Evolutionary conservation across 53 echinoderm and acorn worm species (phyloP), one percentile per base, ranked within the genome.

Genomic region (Holothuria leucospilota): DNA sequence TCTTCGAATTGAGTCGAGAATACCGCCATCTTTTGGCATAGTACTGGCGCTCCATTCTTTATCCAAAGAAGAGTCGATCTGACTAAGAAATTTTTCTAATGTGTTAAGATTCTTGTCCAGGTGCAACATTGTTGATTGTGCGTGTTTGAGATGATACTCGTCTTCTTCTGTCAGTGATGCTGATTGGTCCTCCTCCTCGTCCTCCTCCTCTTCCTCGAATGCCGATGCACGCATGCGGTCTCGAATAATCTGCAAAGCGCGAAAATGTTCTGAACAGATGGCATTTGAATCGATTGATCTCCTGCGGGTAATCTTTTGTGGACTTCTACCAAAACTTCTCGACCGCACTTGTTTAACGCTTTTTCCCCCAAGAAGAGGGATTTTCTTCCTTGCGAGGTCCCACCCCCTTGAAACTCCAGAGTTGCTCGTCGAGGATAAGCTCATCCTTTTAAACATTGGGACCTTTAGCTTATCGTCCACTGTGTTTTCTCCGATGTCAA

Each of bases 101-200:
- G 92, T 96, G 0, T 92, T 51, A 24, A 96, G 85, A 69, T 96
- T 94, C n/a, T 69, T 68, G n/a, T 91, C 94, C 73, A 92, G 62
- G 46, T 91, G 94, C 5, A 88, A 73, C 93, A 94, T 91, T 20
- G 90, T 93, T 6, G 87, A 79, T 62, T 94, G 91, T 6, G 94
- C 94, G 61, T 93, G 91, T 66, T 85, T 78, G 16, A 89, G 68
- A 42, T 94, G 92, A 51, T 87, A 87, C 24, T 84, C 94, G 59
- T 77, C 71, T 24, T 66, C 70, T 30, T 79, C 67, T 10, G 81
- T 79, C 71, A 78, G 63, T 10, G 27, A 14, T 13, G 58, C 69
- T 20, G 77, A 85, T n/a, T 85, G 40, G 27, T 78, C 80, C 38
- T 78, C 62, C n/a, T 80, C 65, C 5, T 71, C 81, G 20, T 93